These are phyloP conservation scores for Podilymbus podiceps DNA, from an alignment of 2,113 vertebrate genomes.

Conservation along the genomic window DNA sequence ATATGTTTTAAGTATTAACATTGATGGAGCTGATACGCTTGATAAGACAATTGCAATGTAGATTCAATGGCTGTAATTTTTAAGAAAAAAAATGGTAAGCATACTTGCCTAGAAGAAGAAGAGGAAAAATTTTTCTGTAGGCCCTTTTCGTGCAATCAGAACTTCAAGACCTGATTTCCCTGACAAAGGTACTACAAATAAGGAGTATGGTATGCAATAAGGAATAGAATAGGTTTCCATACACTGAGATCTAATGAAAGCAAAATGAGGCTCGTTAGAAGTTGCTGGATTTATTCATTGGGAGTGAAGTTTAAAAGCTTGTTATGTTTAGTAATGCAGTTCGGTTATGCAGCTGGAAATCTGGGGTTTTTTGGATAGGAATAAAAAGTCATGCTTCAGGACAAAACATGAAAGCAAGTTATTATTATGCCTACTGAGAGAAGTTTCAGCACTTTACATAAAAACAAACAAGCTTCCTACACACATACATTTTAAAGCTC, in stretches of 20 bases:
- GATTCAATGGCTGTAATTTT: background rate
- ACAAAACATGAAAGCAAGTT: slow-evolving; percentile 56
- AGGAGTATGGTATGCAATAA: background rate
- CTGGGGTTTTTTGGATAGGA: background rate
- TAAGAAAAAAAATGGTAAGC: background rate
- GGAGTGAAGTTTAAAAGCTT: slow-evolving; percentile 16
- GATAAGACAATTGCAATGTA: background rate
- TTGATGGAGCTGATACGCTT: background rate
- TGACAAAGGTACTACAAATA: slow-evolving; percentile 20
- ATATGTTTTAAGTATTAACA: background rate
- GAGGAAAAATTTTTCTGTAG: background rate
- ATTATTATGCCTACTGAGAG: slow-evolving; percentile 5
- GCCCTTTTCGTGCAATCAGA: background rate
- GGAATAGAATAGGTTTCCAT: background rate
- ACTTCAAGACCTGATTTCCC: background rate
- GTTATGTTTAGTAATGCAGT: slow-evolving; percentile 22
- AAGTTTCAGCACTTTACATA: slow-evolving; percentile 32
- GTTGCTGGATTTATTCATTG: background rate
- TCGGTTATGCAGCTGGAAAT: slow-evolving; percentile 25
- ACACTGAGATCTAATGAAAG: background rate
- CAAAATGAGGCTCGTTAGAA: background rate
- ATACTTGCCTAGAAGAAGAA: background rate
- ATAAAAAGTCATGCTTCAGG: slow-evolving; percentile 51
- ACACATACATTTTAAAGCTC: background rate
- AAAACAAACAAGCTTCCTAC: slow-evolving; percentile 49